Percentiles rank a stretch among this genome's conserved stretches.
Conservation (phyloP, 2,888 invertebrate species). For the Cantharis flavilabris region DNA sequence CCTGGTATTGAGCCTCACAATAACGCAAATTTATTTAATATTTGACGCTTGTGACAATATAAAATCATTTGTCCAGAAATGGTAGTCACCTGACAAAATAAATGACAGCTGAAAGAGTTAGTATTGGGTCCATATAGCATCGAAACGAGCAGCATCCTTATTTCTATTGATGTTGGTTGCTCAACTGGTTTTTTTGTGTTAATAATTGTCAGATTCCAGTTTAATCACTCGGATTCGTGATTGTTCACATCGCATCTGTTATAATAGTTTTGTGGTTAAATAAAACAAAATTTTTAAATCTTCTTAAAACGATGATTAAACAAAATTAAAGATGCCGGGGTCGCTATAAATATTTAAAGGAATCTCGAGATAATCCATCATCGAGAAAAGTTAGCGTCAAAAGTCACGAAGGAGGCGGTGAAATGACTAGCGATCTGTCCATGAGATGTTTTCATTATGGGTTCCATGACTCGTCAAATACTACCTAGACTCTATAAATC, state of each 20-base stretch:
- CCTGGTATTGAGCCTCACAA: not conserved
- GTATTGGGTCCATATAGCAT: slow-evolving; percentile 32
- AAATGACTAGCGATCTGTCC: slow-evolving; percentile 58
- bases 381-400: slow-evolving; percentile 55
- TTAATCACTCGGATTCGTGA: not conserved
- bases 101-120: slow-evolving; percentile 41
- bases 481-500: slow-evolving; percentile 49
- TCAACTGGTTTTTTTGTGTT: slow-evolving; percentile 20
- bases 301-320: slow-evolving; percentile 46
- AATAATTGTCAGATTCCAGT: slow-evolving; percentile 23
- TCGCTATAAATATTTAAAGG: slow-evolving; percentile 33
- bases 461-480: slow-evolving; percentile 57
- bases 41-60: slow-evolving; percentile 12
- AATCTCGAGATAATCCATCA: slow-evolving; percentile 51
- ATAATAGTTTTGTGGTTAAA: not conserved
- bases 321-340: slow-evolving; percentile 54
- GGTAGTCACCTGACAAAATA: slow-evolving; percentile 40
- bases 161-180: slow-evolving; percentile 17
- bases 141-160: slow-evolving; percentile 30
- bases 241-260: not conserved
- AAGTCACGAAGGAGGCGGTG: slow-evolving; percentile 58
- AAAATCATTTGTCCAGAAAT: slow-evolving; percentile 17
- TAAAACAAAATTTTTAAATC: not conserved
- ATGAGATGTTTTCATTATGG: slow-evolving; percentile 58
- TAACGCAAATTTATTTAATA: not conserved